Evolutionary conservation across 1,140 invertebrate species (phyloP), one percentile per base, ranked within the genome.

Genomic region (Drosophila tani): DNA sequence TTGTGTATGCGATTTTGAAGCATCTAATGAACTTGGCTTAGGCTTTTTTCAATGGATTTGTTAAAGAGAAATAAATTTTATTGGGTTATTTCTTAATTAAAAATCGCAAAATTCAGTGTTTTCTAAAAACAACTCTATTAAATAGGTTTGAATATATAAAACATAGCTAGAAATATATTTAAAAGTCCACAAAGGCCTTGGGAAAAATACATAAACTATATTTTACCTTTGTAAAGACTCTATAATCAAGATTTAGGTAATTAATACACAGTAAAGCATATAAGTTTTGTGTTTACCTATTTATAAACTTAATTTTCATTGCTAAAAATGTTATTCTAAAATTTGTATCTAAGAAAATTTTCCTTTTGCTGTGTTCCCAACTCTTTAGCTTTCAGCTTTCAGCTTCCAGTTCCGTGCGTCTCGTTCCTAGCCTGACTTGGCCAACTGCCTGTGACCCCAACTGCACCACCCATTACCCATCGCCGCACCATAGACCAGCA

Each of bases 391-490:
- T 77, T 35, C 38, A 60, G 40, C 63, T 55, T 77, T 35, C 38
- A 60, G 46, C 63, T 67, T 78, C 74, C 64, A 49, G 41, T 57
- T 76, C 60, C 63, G 46, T 73, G 71, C 35, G 45, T 49, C 58
- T 45, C 27, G 46, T 45, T 63, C 51, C 74, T 32, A 67, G 62
- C 76, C 60, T 59, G 64, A 75, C 59, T 75, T 79, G 74, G 46
- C 66, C 62, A 50, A 40, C 53, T 67, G 40, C 38, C 19, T 45
- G 41, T 45, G 50, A 27, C 60, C 47, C 21, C 21, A 14, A 40
- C 56, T 27, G 12, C 41, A 35, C 19, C 38, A 12, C 15, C 15
- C 55, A n/a, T 29, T 5, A 4, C 12, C 35, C 14, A 15, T 7
- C 9, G 29, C 0, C 11, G 21, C 11, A n/a, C n/a, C 29, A 17